Percentiles rank a stretch among this genome's conserved stretches.
These are phyloP conservation scores for Trichonephila clavata DNA, from an alignment of 1,140 invertebrate genomes.

Conservation along the genomic window DNA sequence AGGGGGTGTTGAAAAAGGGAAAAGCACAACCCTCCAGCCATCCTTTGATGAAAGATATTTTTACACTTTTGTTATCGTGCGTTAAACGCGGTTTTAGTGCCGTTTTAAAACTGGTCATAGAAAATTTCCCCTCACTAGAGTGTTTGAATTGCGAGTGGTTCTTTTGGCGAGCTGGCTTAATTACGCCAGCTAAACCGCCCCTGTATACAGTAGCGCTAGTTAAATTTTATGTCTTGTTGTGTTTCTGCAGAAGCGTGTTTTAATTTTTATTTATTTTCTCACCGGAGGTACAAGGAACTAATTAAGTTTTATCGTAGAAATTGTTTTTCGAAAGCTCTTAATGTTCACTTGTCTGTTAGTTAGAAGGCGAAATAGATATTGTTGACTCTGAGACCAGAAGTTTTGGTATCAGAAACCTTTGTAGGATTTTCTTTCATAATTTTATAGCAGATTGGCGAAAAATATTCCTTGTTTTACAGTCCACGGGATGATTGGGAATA, in stretches of 20 bases:
- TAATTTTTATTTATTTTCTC: slow-evolving; percentile 25
- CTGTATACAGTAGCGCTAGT: background rate
- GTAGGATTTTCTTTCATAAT: no score
- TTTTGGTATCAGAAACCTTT: background rate
- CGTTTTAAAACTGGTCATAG: slow-evolving; percentile 55
- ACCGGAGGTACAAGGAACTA: background rate
- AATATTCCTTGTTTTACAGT: no score
- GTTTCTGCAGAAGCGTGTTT: slow-evolving; percentile 21
- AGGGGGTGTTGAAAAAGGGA: background rate
- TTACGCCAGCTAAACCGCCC: background rate
- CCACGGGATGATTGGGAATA: no score
- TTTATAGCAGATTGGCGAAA: background rate
- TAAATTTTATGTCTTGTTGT: slow-evolving; percentile 54
- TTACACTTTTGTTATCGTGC: slow-evolving; percentile 51
- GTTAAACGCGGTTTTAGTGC: slow-evolving; percentile 42
- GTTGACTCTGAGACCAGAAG: background rate
- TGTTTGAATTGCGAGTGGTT: slow-evolving; percentile 30
- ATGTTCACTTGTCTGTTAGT: background rate
- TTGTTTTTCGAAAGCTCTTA: background rate
- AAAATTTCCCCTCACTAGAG: background rate
- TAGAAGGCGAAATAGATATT: background rate
- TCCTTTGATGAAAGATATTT: slow-evolving; percentile 55
- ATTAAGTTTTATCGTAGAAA: slow-evolving; percentile 57
- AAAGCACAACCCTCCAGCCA: background rate
- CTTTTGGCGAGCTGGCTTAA: slow-evolving; percentile 10